A percentile compares a stretch with the other conserved stretches of the same genome.
Evolutionary conservation across 64 coral and sea anemone species (phyloP).

Genomic region (Stichodactyla helianthus): DNA sequence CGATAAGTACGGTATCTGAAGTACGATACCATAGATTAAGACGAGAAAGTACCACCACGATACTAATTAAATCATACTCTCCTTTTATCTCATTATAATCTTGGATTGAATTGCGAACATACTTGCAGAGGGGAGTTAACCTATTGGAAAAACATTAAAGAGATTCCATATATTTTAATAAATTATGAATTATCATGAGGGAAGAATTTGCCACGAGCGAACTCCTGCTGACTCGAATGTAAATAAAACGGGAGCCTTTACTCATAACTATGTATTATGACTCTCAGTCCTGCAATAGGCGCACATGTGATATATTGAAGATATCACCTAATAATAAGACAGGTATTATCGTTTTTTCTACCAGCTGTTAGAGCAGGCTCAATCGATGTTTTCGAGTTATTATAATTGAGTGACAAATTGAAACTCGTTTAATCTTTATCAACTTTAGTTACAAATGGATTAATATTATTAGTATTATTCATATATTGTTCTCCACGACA

Average conservation of each 20-base stretch:
- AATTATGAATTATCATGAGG: conserved; percentile 8
- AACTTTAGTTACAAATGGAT: not conserved
- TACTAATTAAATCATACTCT: not conserved
- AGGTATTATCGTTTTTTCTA: not conserved
- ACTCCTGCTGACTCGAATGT: conserved; percentile 39
- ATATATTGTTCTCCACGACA: too few species aligned
- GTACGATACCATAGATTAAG: conserved; percentile 33
- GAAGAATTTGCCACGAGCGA: conserved; percentile 56
- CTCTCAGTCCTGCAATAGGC: not conserved
- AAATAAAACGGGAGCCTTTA: conserved; percentile 19
- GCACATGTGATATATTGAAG: conserved; percentile 9
- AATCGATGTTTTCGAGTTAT: not conserved
- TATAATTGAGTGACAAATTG: not conserved
- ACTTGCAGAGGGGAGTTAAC: not conserved
- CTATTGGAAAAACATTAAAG: not conserved
- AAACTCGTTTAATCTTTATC: not conserved
- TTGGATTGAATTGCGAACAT: not conserved
- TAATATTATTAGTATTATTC: too few species aligned
- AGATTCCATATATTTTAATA: not conserved
- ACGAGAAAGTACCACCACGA: conserved; percentile 34
- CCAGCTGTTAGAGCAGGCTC: not conserved
- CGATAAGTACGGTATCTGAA: conserved; percentile 55
- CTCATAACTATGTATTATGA: not conserved
- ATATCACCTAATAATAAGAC: not conserved
- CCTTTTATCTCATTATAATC: not conserved